Conservation (phyloP, 23 tunicate species). For the Clavelina lepadiformis region DNA sequence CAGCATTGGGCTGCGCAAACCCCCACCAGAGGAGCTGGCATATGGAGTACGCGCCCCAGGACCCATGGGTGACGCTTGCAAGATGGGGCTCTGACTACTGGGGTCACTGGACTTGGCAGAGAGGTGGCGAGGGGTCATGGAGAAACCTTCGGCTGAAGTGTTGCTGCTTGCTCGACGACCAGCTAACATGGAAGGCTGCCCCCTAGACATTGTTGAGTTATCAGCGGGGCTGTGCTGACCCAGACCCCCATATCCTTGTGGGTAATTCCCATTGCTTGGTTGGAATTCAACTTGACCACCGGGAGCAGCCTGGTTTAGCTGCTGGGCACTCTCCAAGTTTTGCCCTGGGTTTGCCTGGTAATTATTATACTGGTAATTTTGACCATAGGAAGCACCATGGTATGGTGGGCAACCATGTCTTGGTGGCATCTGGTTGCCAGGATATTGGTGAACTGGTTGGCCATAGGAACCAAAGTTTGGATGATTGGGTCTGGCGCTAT, state of each 20-base stretch:
- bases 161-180: slow-evolving; percentile 23
- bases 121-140: slow-evolving; percentile 12
- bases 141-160: slow-evolving; percentile 33
- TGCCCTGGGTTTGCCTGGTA: no score
- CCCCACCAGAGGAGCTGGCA: slow-evolving; percentile 15
- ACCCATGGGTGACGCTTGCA: slow-evolving; percentile 37
- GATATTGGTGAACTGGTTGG: neutral
- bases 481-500: no score
- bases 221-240: no score
- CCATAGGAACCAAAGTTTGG: no score
- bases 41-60: slow-evolving; percentile 8
- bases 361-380: no score
- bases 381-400: neutral
- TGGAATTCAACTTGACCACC: no score
- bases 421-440: neutral
- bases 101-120: slow-evolving; percentile 20
- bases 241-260: no score
- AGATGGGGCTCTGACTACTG: slow-evolving; percentile 47
- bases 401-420: neutral
- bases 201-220: no score
- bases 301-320: no score
- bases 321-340: no score
- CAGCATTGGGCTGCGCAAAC: slow-evolving; percentile 37
- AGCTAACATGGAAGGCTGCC: no score
- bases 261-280: no score